These are phyloP conservation scores for Myotis lucifugus DNA, from an alignment of 2,113 vertebrate genomes.

Conservation along the genomic window DNA sequence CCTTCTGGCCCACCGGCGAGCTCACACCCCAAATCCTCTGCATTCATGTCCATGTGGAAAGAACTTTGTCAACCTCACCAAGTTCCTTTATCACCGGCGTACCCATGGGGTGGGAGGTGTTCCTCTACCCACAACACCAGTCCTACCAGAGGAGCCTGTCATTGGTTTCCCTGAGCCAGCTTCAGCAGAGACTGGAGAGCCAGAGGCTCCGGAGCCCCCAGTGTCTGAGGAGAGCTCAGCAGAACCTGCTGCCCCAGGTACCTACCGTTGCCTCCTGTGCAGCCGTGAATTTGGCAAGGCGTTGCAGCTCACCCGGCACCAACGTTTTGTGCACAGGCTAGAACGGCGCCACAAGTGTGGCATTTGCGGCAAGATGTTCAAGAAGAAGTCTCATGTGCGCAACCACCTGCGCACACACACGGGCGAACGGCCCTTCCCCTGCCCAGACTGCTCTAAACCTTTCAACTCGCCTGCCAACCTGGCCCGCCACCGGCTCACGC, in stretches of 20 bases:
- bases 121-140: slow-evolving; percentile 54
- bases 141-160: slow-evolving; percentile 61
- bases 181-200: slow-evolving; percentile 58
- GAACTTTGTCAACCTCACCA: slow-evolving; percentile 94
- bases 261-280: slow-evolving; percentile 81
- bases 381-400: slow-evolving; percentile 91
- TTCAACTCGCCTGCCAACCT: slow-evolving; percentile 93
- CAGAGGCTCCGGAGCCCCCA: slow-evolving; percentile 30
- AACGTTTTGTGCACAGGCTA: slow-evolving; percentile 82
- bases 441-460: slow-evolving; percentile 91
- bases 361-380: slow-evolving; percentile 92
- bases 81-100: slow-evolving; percentile 95
- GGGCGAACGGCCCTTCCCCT: slow-evolving; percentile 91
- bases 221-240: slow-evolving; percentile 50
- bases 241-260: neutral
- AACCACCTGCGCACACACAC: slow-evolving; percentile 94
- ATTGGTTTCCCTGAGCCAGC: slow-evolving; percentile 65
- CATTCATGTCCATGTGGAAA: slow-evolving; percentile 94
- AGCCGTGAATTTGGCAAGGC: slow-evolving; percentile 83
- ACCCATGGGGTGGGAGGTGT: slow-evolving; percentile 85
- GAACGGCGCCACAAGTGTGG: slow-evolving; percentile 83
- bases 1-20: slow-evolving; percentile 91
- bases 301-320: slow-evolving; percentile 86
- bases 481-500: slow-evolving; percentile 92
- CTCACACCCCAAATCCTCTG: slow-evolving; percentile 89